phyloP scores from a whole-genome alignment of 2,113 vertebrate genomes.

The Alces alces region DNA sequence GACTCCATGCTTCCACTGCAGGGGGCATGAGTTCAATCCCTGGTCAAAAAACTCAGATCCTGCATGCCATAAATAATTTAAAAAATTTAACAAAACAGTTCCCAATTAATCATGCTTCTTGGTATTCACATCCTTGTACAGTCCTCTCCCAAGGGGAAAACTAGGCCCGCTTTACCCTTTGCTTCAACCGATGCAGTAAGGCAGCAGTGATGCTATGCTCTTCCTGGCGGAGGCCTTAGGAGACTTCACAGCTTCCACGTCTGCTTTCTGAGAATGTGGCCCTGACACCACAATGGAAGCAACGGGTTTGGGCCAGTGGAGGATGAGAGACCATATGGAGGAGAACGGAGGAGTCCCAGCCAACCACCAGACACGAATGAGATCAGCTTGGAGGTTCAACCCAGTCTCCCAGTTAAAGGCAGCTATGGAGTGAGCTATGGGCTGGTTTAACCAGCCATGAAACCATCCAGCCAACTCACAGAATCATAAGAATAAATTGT shows the following conservation, averaged over 20 bases:
- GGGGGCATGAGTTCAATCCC: background rate
- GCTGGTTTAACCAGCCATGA: background rate
- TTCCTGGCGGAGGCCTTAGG: background rate
- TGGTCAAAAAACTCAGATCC: background rate
- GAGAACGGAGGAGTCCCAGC: background rate
- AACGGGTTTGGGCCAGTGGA: background rate
- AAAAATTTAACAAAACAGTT: background rate
- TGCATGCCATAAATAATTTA: background rate
- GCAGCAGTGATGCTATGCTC: background rate
- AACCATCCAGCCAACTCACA: background rate
- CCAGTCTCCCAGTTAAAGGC: background rate
- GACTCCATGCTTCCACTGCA: background rate
- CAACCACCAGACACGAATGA: background rate
- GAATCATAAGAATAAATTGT: background rate
- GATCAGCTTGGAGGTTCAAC: too few relatives aligned
- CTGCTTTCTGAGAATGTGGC: background rate
- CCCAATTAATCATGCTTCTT: background rate
- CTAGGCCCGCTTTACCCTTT: background rate
- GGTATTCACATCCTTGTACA: fast-evolving
- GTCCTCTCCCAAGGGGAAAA: background rate
- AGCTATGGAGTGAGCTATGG: background rate
- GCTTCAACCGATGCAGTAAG: background rate
- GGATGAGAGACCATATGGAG: background rate
- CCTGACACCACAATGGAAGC: background rate
- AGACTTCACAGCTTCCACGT: background rate